Base-by-base conservation (phyloP, 2,797 vertebrate species). In the Parotocinclus haroldoi region DNA sequence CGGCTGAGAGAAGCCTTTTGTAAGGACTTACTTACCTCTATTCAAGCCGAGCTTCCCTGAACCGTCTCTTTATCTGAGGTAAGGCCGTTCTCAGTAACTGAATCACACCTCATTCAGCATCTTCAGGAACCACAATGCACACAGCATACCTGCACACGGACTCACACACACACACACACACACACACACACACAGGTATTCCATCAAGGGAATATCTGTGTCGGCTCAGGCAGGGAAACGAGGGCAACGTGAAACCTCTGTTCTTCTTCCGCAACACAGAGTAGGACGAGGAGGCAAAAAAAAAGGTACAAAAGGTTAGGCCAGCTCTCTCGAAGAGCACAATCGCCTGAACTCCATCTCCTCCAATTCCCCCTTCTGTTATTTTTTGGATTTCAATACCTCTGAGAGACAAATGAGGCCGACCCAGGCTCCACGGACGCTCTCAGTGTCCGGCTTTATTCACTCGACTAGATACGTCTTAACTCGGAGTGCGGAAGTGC, bases 91-190 rank as follows among this genome's bases (percentile, higher is more conserved):
- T 56, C 18, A 58, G 62, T 57, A 62, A 55, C 57, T 57, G 58
- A 73, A 64, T 58, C 65, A 59, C 56, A 68, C 52, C 63, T 42
- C 18, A 45, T 64, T 70, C 55, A 53, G 51, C n/a, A 58, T 52
- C 54, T 63, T 38, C 10, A 37, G 19, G 40, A 10, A 56, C 46
- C 19, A 44, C 44, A 8, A 19, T 36, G 14, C 52, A 45, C 51
- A 44, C 0, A 19, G 5, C 38, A 52, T 17, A 40, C 37, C 14
- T 27, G 27, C 27, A 27, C 27, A 27, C 27, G 5, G 27, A 27
- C 27, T 5, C 5, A 27, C 27, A 27, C 49, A 46, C 55, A 57
- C 13, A 57, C 48, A 63, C 27, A 27, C 27, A 27, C 27, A 27
- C 2, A 27, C 27, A 2, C 5, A 27, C 27, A 27, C 49, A 46